Base-by-base conservation (phyloP, 1,140 invertebrate genomes). In the Calliphora vicina region DNA sequence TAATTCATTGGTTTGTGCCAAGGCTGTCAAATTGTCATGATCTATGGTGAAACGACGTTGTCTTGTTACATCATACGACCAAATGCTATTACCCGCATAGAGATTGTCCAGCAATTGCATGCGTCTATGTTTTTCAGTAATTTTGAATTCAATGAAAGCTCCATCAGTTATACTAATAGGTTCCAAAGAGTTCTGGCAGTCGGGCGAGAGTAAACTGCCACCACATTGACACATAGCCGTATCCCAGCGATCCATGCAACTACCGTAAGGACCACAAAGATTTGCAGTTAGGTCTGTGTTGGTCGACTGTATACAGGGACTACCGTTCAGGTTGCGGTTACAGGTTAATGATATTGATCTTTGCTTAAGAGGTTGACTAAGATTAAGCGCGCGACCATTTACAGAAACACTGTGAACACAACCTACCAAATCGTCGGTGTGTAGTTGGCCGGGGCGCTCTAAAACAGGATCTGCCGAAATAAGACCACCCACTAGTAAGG, bases 361-460 rank as follows among this genome's bases (percentile, higher is more conserved):
- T 1, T 95, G 94, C 25, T 94, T 91, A 0, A 97, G 84, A 0
- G 97, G 96, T 85, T 93, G 94, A 23, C 94, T 95, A 78, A 98
- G 89, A 87, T 98, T 97, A 1, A 98, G 86, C 0, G 93, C 90
- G 13, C 96, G 92, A 10, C 97, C 97, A 87, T 98, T 98, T 43
- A 99, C 94, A 0, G 94, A 94, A 0, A 98, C 94, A 84, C 96
- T 97, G 86, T 98, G 96, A 80, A 99, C 93, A 87, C 98, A 99
- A 2, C 98, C 98, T 45, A 98, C 94, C 80, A 99, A 94, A 89
- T 99, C 97, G 87, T 98, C 97, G 0, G 97, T 96, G 84, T 95
- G 94, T 26, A 99, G 94, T 92, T 98, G 97, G 0, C 96, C 97
- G 0, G 96, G 95, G 81, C 96, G 93, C 90, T 97, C 96, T 10